Base-by-base conservation (phyloP, 64 coral and sea anemone species). In the Orbicella faveolata region DNA sequence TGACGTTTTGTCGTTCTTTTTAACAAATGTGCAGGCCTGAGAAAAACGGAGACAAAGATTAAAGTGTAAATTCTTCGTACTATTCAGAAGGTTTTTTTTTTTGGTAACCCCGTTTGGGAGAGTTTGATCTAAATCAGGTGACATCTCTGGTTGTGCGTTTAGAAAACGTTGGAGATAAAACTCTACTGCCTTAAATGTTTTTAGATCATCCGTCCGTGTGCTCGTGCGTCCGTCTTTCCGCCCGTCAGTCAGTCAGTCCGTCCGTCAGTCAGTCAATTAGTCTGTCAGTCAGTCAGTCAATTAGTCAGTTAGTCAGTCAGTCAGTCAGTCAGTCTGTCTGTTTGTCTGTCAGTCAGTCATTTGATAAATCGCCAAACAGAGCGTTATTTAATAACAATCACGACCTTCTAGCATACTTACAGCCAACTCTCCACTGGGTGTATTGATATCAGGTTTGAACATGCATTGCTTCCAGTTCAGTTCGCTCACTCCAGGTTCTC, bases 391-490 rank as follows among this genome's bases (percentile, higher is more conserved):
- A 33, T 33, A 52, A 26, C 34, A 20, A 52, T 21, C 33, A 34
- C 19, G 33, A 21, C 21, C 15, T 12, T 80, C 3, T 13, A 36
- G 51, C 37, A 87, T 35, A 85, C 94, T 74, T 61, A 96, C 94
- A 81, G 79, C 36, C 7, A 96, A 16, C 14, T 62, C 77, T 44
- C 94, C 94, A 21, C 44, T 41, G 18, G 85, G 72, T 21, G 84
- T 90, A 69, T 96, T 96, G 18, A 96, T 89, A 75, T 96, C 76
- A 19, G 89, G 75, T 44, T 51, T 55, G 26, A 96, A 96, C 37
- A 89, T 36, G 23, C 94, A 96, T 76, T 96, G 94, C 44, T 96
- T 96, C 94, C 94, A 96, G 72, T 96, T 93, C 76, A 93, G 33
- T 68, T 65, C 55, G 13, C 26, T 36, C 25, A 81, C 74, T 63